Percentiles rank a stretch among this genome's conserved stretches.
These are phyloP conservation scores for Mesochorus sp. DNA, from an alignment of 2,888 invertebrate genomes.

Conservation along the genomic window DNA sequence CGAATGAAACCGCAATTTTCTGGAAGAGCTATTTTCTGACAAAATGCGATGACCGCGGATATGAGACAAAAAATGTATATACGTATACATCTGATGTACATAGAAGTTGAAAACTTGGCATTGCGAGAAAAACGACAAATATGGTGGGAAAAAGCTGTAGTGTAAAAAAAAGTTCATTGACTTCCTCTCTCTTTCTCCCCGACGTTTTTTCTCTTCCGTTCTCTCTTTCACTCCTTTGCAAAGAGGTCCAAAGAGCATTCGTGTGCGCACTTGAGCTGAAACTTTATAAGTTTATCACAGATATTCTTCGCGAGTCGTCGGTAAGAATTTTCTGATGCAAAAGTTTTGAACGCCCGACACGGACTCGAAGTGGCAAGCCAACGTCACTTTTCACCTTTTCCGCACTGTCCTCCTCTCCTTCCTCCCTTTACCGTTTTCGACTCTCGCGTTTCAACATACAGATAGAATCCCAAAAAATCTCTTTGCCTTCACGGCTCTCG, in stretches of 20 bases:
- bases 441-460: slow-evolving; percentile 12
- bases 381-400: slow-evolving; percentile 58
- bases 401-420: slow-evolving; percentile 26
- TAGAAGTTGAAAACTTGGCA: slow-evolving; percentile 20
- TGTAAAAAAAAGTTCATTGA: background rate
- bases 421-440: background rate
- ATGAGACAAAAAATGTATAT: background rate
- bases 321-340: slow-evolving; percentile 75
- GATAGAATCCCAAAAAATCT: slow-evolving; percentile 5
- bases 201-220: too few relatives aligned
- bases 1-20: too few relatives aligned
- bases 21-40: too few relatives aligned
- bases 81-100: background rate
- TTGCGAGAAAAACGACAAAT: slow-evolving; percentile 16
- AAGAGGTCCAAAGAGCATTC: slow-evolving; percentile 43
- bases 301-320: slow-evolving; percentile 68
- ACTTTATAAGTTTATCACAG: slow-evolving; percentile 69
- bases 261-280: slow-evolving; percentile 51
- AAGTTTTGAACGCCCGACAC: slow-evolving; percentile 70
- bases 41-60: too few relatives aligned
- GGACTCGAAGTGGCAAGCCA: slow-evolving; percentile 42
- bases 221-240: background rate
- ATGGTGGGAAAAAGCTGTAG: slow-evolving; percentile 33
- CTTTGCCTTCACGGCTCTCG: slow-evolving; percentile 24
- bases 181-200: slow-evolving; percentile 16